phyloP scores from a whole-genome alignment of 2,888 invertebrate genomes.

The Diarsia brunnea region DNA sequence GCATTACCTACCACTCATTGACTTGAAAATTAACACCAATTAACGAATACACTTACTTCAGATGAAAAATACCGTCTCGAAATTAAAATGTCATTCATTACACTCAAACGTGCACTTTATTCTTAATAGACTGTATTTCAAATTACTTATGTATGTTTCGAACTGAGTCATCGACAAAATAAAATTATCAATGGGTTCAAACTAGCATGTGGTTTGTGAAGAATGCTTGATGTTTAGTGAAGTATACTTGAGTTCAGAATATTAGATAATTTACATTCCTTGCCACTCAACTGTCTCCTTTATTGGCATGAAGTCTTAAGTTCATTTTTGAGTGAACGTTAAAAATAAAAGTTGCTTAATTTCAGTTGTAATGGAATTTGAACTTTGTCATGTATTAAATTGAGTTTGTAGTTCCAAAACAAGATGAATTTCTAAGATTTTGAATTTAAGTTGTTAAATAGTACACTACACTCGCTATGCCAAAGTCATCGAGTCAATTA shows the following conservation, averaged over 20 bases:
- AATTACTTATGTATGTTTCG: slow-evolving; percentile 21
- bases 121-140: slow-evolving; percentile 35
- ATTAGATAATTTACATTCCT: slow-evolving; percentile 8
- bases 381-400: background rate
- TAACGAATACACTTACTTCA: slow-evolving; percentile 13
- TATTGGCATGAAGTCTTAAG: background rate
- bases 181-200: slow-evolving; percentile 36
- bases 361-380: slow-evolving; percentile 5
- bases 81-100: slow-evolving; percentile 40
- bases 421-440: slow-evolving; percentile 8
- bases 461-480: slow-evolving; percentile 44
- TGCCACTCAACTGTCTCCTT: background rate
- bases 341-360: background rate
- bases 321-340: background rate
- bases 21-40: slow-evolving; percentile 14
- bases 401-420: slow-evolving; percentile 2
- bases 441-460: slow-evolving; percentile 8
- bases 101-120: slow-evolving; percentile 19
- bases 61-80: slow-evolving; percentile 6
- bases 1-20: background rate
- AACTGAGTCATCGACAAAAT: slow-evolving; percentile 31
- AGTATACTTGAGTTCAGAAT: slow-evolving; percentile 34
- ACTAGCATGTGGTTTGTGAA: slow-evolving; percentile 8
- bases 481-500: slow-evolving; percentile 64
- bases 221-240: slow-evolving; percentile 29